Evolutionary conservation across 2,888 invertebrate genomes (phyloP).

Genomic region (Pristionchus japonicus): DNA sequence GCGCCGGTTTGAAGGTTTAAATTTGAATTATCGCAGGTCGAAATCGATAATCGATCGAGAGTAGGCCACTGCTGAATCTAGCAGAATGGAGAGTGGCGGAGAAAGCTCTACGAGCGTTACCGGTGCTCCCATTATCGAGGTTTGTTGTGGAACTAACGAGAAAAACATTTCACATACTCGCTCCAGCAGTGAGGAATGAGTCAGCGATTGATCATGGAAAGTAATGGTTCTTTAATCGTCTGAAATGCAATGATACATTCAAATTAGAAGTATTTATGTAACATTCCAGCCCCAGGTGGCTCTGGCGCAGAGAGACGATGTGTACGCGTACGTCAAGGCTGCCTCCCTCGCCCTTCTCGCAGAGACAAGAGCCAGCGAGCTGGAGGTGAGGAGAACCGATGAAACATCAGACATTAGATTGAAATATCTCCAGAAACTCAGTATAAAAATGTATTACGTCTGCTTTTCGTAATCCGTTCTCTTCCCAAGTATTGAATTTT

Average conservation of each 20-base stretch:
- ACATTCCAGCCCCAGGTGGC: constrained; percentile 37
- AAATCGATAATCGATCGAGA: constrained; percentile 23
- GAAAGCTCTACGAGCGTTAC: constrained; percentile 42
- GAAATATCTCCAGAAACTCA: too few relatives aligned
- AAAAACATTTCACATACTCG: too few relatives aligned
- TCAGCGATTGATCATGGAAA: too few relatives aligned
- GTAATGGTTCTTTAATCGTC: too few relatives aligned
- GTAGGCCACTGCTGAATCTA: neutral
- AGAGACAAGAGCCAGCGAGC: constrained; percentile 30
- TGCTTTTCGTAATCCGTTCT: neutral
- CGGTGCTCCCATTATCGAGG: constrained; percentile 40
- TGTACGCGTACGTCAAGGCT: constrained; percentile 41
- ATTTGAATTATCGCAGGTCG: neutral
- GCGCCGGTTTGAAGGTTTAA: neutral
- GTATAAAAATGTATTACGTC: too few relatives aligned
- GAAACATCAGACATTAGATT: neutral
- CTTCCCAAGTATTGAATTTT: too few relatives aligned
- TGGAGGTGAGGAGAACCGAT: neutral
- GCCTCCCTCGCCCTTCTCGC: constrained; percentile 40
- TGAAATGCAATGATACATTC: too few relatives aligned
- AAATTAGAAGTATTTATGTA: too few relatives aligned
- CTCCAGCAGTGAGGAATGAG: too few relatives aligned
- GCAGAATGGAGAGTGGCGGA: constrained; percentile 46
- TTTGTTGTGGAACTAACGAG: too few relatives aligned
- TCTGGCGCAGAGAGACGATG: constrained; percentile 41